phyloP scores from a whole-genome alignment of 1,140 invertebrate genomes.

The Ruditapes philippinarum region DNA sequence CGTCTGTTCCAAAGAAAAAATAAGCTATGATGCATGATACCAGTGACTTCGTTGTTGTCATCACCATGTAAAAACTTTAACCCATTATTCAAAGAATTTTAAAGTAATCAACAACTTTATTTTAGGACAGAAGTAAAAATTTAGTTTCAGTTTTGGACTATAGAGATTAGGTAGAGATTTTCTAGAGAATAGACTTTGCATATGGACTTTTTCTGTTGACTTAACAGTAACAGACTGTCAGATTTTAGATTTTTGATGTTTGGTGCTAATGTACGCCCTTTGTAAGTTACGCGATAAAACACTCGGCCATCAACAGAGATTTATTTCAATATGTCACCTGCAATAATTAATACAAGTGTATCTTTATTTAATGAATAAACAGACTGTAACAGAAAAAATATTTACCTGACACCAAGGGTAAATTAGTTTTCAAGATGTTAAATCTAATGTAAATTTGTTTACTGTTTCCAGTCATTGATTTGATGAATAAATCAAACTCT shows the following conservation, averaged over 20 bases:
- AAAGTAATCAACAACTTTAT: too few relatives aligned
- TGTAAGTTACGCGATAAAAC: not conserved
- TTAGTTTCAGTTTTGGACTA: too few relatives aligned
- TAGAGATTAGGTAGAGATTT: too few relatives aligned
- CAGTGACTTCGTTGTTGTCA: too few relatives aligned
- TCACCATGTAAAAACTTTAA: too few relatives aligned
- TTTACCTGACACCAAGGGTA: conserved; percentile 18
- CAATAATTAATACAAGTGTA: conserved; percentile 6
- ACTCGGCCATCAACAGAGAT: not conserved
- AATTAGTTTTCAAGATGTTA: conserved; percentile 39
- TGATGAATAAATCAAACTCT: conserved; percentile 28
- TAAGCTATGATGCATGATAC: too few relatives aligned
- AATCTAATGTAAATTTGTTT: conserved; percentile 21
- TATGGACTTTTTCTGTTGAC: too few relatives aligned
- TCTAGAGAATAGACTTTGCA: too few relatives aligned
- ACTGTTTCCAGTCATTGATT: conserved; percentile 14
- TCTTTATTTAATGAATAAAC: conserved; percentile 34
- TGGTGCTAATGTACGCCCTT: not conserved
- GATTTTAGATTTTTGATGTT: not conserved
- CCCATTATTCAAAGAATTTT: too few relatives aligned
- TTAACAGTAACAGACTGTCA: not conserved
- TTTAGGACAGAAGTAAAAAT: too few relatives aligned
- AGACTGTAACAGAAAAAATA: not conserved
- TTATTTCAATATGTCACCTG: not conserved
- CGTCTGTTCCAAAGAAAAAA: too few relatives aligned